Evolutionary conservation across 1,140 invertebrate genomes (phyloP).

Genomic region (Polypedilum vanderplanki): DNA sequence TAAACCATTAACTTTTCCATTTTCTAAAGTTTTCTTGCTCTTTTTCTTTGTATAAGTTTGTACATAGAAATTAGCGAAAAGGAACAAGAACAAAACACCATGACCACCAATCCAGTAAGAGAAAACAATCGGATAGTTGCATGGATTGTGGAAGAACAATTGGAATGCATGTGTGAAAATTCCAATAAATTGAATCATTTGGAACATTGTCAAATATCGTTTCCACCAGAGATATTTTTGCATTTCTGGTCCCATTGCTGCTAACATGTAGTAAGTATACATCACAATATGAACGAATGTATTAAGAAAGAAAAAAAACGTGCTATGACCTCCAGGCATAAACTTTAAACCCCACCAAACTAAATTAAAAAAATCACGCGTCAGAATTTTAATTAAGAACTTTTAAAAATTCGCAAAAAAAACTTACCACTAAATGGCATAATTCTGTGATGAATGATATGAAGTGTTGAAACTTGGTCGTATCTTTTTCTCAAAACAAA

Average conservation of each 20-base stretch:
- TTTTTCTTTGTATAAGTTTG: slow-evolving; percentile 47
- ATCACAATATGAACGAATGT: slow-evolving; percentile 79
- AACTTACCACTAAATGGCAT: slow-evolving; percentile 58
- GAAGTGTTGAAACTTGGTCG: slow-evolving; percentile 67
- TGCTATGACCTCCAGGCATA: slow-evolving; percentile 56
- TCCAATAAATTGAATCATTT: slow-evolving; percentile 72
- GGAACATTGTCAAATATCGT: slow-evolving; percentile 72
- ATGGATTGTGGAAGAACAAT: slow-evolving; percentile 64
- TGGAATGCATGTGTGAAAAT: slow-evolving; percentile 70
- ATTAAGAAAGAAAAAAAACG: slow-evolving; percentile 69
- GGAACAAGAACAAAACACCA: slow-evolving; percentile 61
- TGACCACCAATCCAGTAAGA: slow-evolving; percentile 59
- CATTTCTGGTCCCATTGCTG: slow-evolving; percentile 68
- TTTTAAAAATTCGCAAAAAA: not conserved
- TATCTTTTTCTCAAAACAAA: slow-evolving; percentile 74
- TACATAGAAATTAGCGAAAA: slow-evolving; percentile 65
- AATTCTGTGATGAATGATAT: slow-evolving; percentile 79
- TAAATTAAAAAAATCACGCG: slow-evolving; percentile 39
- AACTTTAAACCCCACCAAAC: slow-evolving; percentile 85
- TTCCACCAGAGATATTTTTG: slow-evolving; percentile 88
- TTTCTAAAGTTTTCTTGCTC: slow-evolving; percentile 33
- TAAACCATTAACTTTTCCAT: too few species aligned
- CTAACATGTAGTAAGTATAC: slow-evolving; percentile 79
- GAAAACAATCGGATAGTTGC: slow-evolving; percentile 65
- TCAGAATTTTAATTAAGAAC: too few species aligned